Base-by-base conservation (phyloP, 2,113 vertebrate species). In the Cromileptes altivelis region DNA sequence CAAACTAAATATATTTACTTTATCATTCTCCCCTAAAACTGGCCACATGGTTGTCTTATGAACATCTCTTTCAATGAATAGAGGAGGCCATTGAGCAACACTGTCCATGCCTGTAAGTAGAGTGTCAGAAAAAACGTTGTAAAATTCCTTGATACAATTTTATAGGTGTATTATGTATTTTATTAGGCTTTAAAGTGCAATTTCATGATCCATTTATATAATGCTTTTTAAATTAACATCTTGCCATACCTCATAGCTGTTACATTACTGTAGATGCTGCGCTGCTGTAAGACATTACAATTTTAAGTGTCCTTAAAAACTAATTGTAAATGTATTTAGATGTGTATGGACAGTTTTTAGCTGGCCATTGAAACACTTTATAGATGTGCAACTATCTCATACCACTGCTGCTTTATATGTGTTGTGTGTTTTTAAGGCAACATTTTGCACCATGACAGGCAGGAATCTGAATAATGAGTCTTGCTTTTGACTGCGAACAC, bases 261-360 rank as follows among this genome's bases (percentile, higher is more conserved):
- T 84, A 56, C 50, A 58, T 62, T 4, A 25, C 23, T 75, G 33
- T 61, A 69, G 33, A 11, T 18, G 2, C 47, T 18, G 57, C 52
- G 61, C 52, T 72, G 9, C 49, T 55, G 62, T 13, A 18, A 65
- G 53, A 63, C 45, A 71, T 53, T 47, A 25, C 49, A 57, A 85
- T 61, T 72, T 69, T 1, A 93, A 91, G 91, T 93, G 90, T 75
- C 90, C 92, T 92, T 92, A 88, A 62, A 80, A 84, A 52, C n/a
- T 72, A 4, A 21, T 33, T 49, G 70, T 84, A 70, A 49, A 79
- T 78, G 75, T 79, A 49, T 67, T 72, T 60, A 9, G 45, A 70
- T 68, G 42, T 63, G 60, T 13, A 52, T 61, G 2, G 11, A 68
- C 25, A 55, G 25, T 60, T n/a, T 53, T 55, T 17, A 50, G 15